Evolutionary conservation across 2,113 vertebrate species (phyloP).

Genomic region (Mobula birostris): DNA sequence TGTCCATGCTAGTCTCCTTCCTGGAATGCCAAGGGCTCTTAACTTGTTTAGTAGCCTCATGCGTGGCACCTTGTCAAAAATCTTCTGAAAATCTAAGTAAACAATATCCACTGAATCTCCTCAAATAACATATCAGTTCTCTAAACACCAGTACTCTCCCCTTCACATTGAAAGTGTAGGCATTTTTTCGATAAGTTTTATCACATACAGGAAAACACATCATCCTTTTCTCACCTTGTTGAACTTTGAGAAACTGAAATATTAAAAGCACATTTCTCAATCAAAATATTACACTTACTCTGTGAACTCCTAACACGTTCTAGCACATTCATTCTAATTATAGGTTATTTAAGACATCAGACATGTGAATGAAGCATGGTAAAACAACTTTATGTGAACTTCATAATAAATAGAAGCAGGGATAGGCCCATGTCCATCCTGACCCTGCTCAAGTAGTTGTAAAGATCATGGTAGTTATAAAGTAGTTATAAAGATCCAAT

Average conservation of each 20-base stretch:
- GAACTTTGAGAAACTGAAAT: background rate
- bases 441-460: no score
- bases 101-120: no score
- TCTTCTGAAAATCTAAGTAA: no score
- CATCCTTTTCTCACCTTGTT: background rate
- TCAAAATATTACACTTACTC: background rate
- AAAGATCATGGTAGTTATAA: no score
- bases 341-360: background rate
- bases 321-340: background rate
- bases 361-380: background rate
- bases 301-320: background rate
- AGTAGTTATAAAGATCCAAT: no score
- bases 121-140: background rate
- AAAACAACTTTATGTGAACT: background rate
- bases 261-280: slow-evolving; percentile 10
- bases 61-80: no score
- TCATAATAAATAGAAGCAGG: no score
- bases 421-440: no score
- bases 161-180: background rate
- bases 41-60: no score
- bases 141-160: background rate
- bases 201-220: background rate
- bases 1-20: no score
- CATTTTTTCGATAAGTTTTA: background rate
- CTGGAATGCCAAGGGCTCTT: no score